These are phyloP conservation scores for Hydrotaea cyrtoneurina DNA, from an alignment of 2,888 invertebrate species.

Conservation along the genomic window DNA sequence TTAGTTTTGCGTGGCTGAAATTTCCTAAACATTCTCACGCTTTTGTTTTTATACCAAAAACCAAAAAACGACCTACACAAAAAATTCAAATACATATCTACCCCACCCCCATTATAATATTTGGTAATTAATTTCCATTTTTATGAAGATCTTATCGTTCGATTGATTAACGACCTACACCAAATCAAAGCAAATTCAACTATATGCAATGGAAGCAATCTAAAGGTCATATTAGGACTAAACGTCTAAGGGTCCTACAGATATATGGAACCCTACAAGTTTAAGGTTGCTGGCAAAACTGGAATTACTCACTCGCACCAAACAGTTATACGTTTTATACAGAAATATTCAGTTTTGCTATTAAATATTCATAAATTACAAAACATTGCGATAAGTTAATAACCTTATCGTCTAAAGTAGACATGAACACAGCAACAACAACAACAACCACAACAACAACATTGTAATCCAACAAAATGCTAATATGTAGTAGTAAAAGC, in stretches of 20 bases:
- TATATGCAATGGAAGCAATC: too few relatives aligned
- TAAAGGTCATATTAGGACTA: too few relatives aligned
- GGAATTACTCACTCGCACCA: too few relatives aligned
- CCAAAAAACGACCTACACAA: background rate
- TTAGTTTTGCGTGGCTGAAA: background rate
- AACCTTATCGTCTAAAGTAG: constrained; percentile 46
- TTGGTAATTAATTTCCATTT: too few relatives aligned
- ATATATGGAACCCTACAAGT: too few relatives aligned
- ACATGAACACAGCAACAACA: background rate
- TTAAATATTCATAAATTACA: constrained; percentile 14
- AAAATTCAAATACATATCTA: background rate
- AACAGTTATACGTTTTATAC: too few relatives aligned
- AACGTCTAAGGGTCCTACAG: too few relatives aligned
- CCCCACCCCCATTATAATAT: background rate
- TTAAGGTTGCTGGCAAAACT: too few relatives aligned
- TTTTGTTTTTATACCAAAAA: background rate
- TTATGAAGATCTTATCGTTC: too few relatives aligned
- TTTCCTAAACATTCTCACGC: background rate
- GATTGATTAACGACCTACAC: too few relatives aligned
- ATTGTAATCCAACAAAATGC: background rate
- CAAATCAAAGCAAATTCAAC: background rate
- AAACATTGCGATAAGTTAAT: constrained; percentile 51
- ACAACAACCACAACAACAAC: background rate
- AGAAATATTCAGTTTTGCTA: background rate
- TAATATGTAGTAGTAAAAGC: background rate